Evolutionary conservation across 30 jellyfish, hydroid and myxozoan species (phyloP), one percentile per base, ranked within the genome.

Genomic region (Aurelia sp.): DNA sequence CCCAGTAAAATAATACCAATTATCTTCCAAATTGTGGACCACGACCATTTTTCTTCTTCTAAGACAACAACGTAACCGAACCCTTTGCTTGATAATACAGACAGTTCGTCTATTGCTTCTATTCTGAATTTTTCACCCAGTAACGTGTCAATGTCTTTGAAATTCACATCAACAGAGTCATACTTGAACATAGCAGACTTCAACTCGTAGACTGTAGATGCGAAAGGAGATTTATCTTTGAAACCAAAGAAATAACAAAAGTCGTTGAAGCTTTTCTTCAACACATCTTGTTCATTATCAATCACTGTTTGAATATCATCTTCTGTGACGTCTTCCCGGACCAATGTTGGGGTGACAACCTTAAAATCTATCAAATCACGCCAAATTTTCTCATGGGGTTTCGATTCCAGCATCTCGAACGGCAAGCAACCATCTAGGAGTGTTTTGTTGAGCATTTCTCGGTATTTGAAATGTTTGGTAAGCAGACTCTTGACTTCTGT

Each of bases 321-420:
- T 31, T 74, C 51, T 4, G 40, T 17, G 20, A 74, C 19, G 9
- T 11, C 33, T 53, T 33, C 74, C 50, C 51, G 15, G 16, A 51
- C 72, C 53, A 16, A 38, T 11, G 20, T 51, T 40, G 85, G 72
- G 51, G 27, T 19, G 44, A 74, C 41, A 17, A 74, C 55, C 17
- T 53, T 21, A 40, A 74, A 74, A 74, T 74, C 85, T 13, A 41
- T 47, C 71, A 74, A 16, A 47, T 74, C 85, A 15, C 53, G 70
- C 85, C 85, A 74, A 30, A 74, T 20, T 31, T n/a, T 47, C 52
- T 74, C 71, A 27, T 74, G 85, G 51, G 85, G 41, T 8, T 74
- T n/a, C 4, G 30, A 74, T 47, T 27, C 70, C 48, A 74, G 85
- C 21, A 53, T 61, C 30, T 77, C 78, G 18, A n/a, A 77, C 53